These are phyloP conservation scores for Eupithecia abbreviata DNA, from an alignment of 2,888 invertebrate genomes.

Conservation along the genomic window DNA sequence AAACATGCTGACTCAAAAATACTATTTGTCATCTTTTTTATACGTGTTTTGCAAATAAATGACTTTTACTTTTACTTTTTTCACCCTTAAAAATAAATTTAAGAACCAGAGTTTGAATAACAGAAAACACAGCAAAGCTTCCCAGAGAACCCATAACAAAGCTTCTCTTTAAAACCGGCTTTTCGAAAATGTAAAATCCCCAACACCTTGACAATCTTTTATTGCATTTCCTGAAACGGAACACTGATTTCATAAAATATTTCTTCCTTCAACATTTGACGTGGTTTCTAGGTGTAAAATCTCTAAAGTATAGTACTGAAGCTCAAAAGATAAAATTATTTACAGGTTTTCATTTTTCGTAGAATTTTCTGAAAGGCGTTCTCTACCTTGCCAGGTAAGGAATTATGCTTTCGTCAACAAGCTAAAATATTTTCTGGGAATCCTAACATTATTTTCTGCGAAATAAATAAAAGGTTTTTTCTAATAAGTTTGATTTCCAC, in stretches of 20 bases:
- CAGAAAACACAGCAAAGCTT: neutral
- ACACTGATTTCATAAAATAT: conserved; percentile 27
- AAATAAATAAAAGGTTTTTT: no score
- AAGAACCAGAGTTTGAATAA: neutral
- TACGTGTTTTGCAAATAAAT: no score
- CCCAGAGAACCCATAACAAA: neutral
- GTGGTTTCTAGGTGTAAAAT: neutral
- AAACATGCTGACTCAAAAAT: no score
- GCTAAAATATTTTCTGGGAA: neutral
- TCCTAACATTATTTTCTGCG: no score
- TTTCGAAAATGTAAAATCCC: neutral
- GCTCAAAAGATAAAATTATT: neutral
- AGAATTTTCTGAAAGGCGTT: neutral
- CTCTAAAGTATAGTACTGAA: neutral
- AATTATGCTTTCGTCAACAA: neutral
- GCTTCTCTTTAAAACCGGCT: neutral
- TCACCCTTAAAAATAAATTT: no score
- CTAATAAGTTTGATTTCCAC: no score
- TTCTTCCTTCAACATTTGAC: conserved; percentile 25
- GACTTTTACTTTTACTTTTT: no score
- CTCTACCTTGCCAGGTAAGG: neutral
- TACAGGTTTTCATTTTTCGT: neutral
- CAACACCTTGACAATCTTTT: neutral
- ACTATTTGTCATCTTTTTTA: no score
- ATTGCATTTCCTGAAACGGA: conserved; percentile 5